A percentile compares a stretch with the other conserved stretches of the same genome.
Conservation (phyloP, 2,888 invertebrate genomes). For the Gnatocerus cornutus region DNA sequence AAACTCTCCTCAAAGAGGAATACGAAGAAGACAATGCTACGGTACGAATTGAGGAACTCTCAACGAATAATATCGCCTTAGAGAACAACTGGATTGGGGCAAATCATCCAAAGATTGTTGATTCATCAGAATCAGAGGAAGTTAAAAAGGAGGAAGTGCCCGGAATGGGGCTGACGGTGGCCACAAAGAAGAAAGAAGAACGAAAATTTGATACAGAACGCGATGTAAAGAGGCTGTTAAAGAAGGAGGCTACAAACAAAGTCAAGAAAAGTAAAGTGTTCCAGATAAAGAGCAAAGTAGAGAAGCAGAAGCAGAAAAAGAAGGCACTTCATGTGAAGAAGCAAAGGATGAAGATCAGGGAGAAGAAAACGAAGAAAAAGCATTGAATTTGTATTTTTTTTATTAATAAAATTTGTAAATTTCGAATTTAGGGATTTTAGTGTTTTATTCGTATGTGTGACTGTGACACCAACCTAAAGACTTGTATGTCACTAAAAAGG, state of each 20-base stretch:
- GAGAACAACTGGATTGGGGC: slow-evolving; percentile 83
- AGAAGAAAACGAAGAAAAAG: slow-evolving; percentile 58
- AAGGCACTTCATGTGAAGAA: slow-evolving; percentile 73
- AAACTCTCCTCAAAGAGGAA: slow-evolving; percentile 79
- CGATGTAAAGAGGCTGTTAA: slow-evolving; percentile 81
- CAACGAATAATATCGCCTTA: slow-evolving; percentile 80
- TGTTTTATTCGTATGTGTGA: too few relatives aligned
- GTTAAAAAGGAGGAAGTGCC: slow-evolving; percentile 67
- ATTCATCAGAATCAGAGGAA: slow-evolving; percentile 63
- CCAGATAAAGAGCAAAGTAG: slow-evolving; percentile 82
- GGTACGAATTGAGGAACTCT: slow-evolving; percentile 85
- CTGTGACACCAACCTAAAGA: too few relatives aligned
- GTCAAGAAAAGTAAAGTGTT: slow-evolving; percentile 86
- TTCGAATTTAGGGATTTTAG: background rate
- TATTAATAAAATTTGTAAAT: slow-evolving; percentile 9
- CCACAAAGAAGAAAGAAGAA: slow-evolving; percentile 60
- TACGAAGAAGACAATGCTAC: slow-evolving; percentile 86
- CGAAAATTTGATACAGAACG: slow-evolving; percentile 74
- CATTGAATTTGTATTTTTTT: background rate
- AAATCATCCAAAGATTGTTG: slow-evolving; percentile 72
- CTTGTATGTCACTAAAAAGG: too few relatives aligned
- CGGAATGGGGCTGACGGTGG: slow-evolving; percentile 72
- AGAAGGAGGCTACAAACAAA: slow-evolving; percentile 81
- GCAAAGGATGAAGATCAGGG: slow-evolving; percentile 66
- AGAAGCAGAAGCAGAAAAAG: slow-evolving; percentile 81